Base-by-base conservation (phyloP, 2,888 invertebrate genomes). In the Odontothrips loti region DNA sequence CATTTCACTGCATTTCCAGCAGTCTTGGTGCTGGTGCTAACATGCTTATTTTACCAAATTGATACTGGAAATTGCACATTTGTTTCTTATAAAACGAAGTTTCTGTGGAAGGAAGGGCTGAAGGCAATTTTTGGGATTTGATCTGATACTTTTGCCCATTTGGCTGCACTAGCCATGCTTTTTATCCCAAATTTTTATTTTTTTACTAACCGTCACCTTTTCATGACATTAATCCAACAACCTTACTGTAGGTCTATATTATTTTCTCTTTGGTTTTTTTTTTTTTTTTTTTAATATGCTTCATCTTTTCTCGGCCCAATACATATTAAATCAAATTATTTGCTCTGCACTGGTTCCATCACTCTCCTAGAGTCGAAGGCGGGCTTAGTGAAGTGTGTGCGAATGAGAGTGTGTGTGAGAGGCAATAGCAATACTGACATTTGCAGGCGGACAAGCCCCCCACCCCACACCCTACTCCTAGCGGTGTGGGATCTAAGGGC, bases 401-500 rank as follows among this genome's bases (percentile, higher is more conserved):
- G 34, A 43, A 6, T 43, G 34, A 43, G 6, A 4, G 34, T 4
- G 34, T 43, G 34, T 43, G 58, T 58, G n/a, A 75, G 23, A 27
- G 27, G 12, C 23, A 27, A 23, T 75, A 75, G 12, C 23, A 12
- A 8, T 23, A 75, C n/a, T 75, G 68, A 27, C 68, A 75, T 75
- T 84, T 84, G 34, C 85, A 88, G 88, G 87, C 87, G 86, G 89
- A 89, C 84, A 88, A 89, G 84, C 88, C 89, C 27, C 87, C 87
- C 63, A 90, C 89, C 12, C 90, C 90, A 51, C 88, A 89, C 63
- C 88, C 89, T 79, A 90, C 90, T 86, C 87, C 89, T 82, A 87
- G 87, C 82, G 68, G 68, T 75, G 68, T 75, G 68, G 68, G 68
- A 27, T 27, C 68, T 27, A 75, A 75, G 68, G 68, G 68, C 27